These are phyloP conservation scores for Copsychus sechellarum DNA, from an alignment of 2,113 vertebrate species.

Conservation along the genomic window DNA sequence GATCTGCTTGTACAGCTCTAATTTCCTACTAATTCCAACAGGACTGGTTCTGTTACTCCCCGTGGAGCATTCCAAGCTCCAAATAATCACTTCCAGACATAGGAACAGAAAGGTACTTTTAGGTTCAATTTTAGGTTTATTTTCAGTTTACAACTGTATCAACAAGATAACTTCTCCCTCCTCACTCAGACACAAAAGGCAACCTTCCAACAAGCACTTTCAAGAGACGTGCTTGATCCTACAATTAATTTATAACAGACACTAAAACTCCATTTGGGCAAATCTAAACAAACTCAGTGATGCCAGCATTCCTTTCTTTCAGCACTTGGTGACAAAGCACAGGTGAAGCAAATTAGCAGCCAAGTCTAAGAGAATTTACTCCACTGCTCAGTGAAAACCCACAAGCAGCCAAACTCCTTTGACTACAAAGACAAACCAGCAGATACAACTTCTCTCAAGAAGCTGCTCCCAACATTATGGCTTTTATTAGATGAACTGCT, in stretches of 20 bases:
- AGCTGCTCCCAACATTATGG: background rate
- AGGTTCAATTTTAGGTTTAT: background rate
- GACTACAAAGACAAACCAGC: background rate
- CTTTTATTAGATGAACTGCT: background rate
- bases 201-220: background rate
- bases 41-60: background rate
- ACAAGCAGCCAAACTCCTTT: background rate
- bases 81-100: background rate
- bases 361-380: background rate
- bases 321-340: background rate
- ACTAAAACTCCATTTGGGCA: background rate
- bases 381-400: background rate
- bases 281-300: background rate
- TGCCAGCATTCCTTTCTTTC: background rate
- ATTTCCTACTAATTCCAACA: background rate
- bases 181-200: background rate
- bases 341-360: background rate
- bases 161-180: background rate
- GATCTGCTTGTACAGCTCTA: background rate
- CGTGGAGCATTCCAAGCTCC: background rate
- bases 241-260: background rate
- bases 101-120: background rate
- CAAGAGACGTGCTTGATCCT: background rate
- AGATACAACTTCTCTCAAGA: background rate
- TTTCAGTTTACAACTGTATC: background rate